These are phyloP conservation scores for Empis livida DNA, from an alignment of 2,888 invertebrate genomes.

Conservation along the genomic window DNA sequence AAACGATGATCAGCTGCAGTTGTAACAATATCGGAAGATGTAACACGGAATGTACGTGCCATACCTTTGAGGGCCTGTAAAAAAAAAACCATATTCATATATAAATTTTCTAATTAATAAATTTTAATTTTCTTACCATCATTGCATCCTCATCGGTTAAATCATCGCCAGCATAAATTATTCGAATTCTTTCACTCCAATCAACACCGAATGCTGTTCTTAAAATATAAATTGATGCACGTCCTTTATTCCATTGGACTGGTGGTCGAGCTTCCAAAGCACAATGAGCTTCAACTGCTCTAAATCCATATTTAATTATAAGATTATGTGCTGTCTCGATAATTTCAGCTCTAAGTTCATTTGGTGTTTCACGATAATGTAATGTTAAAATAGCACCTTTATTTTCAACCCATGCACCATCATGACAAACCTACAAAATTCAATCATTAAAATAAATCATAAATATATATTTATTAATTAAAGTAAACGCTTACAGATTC, in stretches of 20 bases:
- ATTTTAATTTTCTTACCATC: too few species aligned
- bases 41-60: conserved; percentile 84
- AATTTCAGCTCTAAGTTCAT: conserved; percentile 50
- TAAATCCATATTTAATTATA: conserved; percentile 65
- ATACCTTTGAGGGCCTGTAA: conserved; percentile 76
- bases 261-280: conserved; percentile 86
- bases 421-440: conserved; percentile 54
- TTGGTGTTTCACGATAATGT: conserved; percentile 75
- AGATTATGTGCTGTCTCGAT: conserved; percentile 58
- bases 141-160: conserved; percentile 84
- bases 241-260: conserved; percentile 81
- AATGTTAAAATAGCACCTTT: conserved; percentile 77
- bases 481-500: conserved; percentile 47
- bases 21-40: conserved; percentile 70
- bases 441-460: not conserved
- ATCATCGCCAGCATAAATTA: conserved; percentile 83
- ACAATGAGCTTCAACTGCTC: conserved; percentile 66
- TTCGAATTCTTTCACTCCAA: conserved; percentile 80
- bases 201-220: conserved; percentile 83
- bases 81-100: not conserved
- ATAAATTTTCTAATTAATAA: too few species aligned
- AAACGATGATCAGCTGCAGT: conserved; percentile 78
- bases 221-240: conserved; percentile 80
- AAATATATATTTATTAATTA: too few species aligned
- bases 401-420: conserved; percentile 87